phyloP scores from a whole-genome alignment of 2,888 invertebrate species.

The Cartodere bifasciata region DNA sequence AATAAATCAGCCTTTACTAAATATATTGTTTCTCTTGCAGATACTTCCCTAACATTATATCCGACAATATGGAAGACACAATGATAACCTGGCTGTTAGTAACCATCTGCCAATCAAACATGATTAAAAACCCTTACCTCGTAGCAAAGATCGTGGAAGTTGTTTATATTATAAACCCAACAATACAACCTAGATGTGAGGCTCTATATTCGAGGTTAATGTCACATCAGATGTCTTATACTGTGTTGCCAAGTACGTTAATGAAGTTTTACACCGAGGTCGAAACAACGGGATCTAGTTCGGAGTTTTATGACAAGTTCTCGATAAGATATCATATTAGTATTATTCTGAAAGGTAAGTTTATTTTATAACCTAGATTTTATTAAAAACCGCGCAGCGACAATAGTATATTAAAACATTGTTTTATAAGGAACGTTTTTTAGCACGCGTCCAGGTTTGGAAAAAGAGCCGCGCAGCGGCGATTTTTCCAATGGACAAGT shows the following conservation, averaged over 20 bases:
- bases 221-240: conserved; percentile 75
- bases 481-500: no score
- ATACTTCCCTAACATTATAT: conserved; percentile 62
- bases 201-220: conserved; percentile 63
- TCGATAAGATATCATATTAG: conserved; percentile 97
- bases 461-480: no score
- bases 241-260: conserved; percentile 71
- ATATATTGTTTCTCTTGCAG: conserved; percentile 41
- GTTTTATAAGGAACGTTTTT: no score
- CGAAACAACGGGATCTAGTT: conserved; percentile 93
- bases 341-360: conserved; percentile 71
- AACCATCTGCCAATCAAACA: conserved; percentile 79
- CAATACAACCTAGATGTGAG: conserved; percentile 41
- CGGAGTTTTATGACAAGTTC: conserved; percentile 99
- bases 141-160: conserved; percentile 94
- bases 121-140: conserved; percentile 92
- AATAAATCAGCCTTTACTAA: no score
- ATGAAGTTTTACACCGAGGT: conserved; percentile 99
- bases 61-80: conserved; percentile 66
- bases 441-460: no score
- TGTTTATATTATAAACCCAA: conserved; percentile 64
- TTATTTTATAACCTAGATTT: conserved; percentile 5
- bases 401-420: no score
- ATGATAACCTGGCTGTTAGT: conserved; percentile 81
- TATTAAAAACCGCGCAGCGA: no score